These are phyloP conservation scores for Ceratina australensis DNA, from an alignment of 1,140 invertebrate genomes.

Conservation along the genomic window DNA sequence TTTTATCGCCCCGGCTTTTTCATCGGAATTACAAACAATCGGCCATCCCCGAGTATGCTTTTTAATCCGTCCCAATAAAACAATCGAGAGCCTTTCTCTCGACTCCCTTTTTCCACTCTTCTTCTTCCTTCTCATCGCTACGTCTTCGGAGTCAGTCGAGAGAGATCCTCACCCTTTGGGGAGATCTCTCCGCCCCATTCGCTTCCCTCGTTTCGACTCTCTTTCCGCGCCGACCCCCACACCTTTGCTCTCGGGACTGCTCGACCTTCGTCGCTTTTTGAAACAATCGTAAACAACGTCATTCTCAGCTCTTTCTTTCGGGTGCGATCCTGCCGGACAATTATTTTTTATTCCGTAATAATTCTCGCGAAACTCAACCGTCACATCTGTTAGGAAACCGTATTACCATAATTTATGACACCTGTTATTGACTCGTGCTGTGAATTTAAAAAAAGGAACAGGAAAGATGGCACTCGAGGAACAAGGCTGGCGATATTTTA, in stretches of 20 bases:
- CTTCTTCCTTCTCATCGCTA: neutral
- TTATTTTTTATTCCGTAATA: slow-evolving; percentile 50
- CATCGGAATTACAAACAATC: slow-evolving; percentile 64
- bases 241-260: slow-evolving; percentile 32
- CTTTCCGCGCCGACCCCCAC: neutral
- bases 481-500: no score
- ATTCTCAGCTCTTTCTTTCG: slow-evolving; percentile 67
- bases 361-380: no score
- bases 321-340: slow-evolving; percentile 57
- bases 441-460: no score
- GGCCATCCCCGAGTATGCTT: slow-evolving; percentile 52
- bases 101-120: neutral
- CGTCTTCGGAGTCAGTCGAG: neutral
- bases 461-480: no score
- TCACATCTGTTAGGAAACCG: no score
- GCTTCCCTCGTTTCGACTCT: slow-evolving; percentile 16
- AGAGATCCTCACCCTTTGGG: slow-evolving; percentile 29
- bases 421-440: no score
- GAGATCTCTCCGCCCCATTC: neutral
- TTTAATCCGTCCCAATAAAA: slow-evolving; percentile 66
- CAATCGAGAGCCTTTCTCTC: slow-evolving; percentile 33
- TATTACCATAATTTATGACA: no score
- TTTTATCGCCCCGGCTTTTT: slow-evolving; percentile 51
- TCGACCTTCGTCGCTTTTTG: slow-evolving; percentile 61
- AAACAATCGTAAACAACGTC: slow-evolving; percentile 75